Percentiles rank a stretch among this genome's conserved stretches.
phyloP scores from a whole-genome alignment of 2,797 vertebrate genomes.

The Pteropus rufus region DNA sequence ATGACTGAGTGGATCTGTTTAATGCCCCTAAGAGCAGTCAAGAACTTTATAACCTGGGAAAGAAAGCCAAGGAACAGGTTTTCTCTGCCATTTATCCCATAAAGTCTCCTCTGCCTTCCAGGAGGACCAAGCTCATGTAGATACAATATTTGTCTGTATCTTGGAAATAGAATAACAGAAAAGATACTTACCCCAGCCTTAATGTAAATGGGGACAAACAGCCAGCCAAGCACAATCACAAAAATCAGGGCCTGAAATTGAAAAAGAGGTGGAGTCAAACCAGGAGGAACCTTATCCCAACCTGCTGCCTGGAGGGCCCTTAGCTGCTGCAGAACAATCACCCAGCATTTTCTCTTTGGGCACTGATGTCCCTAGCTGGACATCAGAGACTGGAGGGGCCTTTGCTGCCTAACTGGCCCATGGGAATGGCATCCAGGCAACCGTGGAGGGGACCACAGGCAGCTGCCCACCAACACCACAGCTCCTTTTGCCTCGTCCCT shows the following conservation, averaged over 20 bases:
- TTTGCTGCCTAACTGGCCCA: neutral
- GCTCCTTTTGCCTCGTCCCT: neutral
- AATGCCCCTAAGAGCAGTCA: neutral
- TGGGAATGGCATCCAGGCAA: neutral
- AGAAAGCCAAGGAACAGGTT: neutral
- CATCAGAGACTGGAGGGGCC: neutral
- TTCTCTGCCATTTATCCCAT: neutral
- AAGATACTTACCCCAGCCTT: conserved; percentile 92
- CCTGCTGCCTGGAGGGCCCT: neutral
- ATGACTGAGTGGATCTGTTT: neutral
- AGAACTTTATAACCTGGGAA: neutral
- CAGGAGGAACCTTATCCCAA: neutral
- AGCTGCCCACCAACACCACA: neutral
- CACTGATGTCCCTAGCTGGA: neutral
- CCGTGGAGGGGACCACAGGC: neutral
- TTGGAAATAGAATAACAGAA: neutral
- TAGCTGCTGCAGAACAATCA: neutral
- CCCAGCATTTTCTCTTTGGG: neutral
- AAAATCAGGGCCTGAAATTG: conserved; percentile 90
- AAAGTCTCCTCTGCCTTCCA: neutral
- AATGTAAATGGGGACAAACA: conserved; percentile 97
- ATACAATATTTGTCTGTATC: neutral
- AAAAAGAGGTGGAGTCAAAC: conserved; percentile 20
- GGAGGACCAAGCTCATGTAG: neutral
- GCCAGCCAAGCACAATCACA: conserved; percentile 93